Evolutionary conservation across 53 echinoderm and acorn worm genomes (phyloP).

Genomic region (Zoroaster sp.): DNA sequence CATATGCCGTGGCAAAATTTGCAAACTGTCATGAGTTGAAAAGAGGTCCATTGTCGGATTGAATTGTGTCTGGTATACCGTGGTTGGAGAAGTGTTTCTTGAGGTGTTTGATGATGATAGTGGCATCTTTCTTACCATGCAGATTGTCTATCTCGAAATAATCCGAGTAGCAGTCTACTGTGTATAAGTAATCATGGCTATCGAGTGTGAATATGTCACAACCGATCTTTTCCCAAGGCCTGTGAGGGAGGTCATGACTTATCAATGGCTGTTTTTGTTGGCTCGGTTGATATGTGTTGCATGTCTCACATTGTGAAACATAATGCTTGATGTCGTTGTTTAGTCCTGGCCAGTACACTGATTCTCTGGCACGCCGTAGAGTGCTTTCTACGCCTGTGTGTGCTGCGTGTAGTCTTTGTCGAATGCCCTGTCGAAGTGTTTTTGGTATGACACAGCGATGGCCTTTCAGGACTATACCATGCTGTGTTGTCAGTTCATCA

Average conservation of each 20-base stretch:
- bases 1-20: not conserved
- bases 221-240: constrained; percentile 69
- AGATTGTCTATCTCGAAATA: constrained; percentile 36
- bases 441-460: constrained; percentile 55
- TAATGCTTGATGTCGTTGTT: constrained; percentile 30
- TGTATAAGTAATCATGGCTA: constrained; percentile 46
- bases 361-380: constrained; percentile 57
- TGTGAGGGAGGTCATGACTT: constrained; percentile 46
- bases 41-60: constrained; percentile 11
- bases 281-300: not conserved
- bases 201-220: constrained; percentile 8
- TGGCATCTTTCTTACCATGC: constrained; percentile 27
- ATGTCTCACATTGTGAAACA: constrained; percentile 48
- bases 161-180: constrained; percentile 48
- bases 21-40: constrained; percentile 18
- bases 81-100: constrained; percentile 24
- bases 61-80: not conserved
- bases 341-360: constrained; percentile 66
- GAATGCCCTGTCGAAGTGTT: constrained; percentile 48
- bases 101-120: constrained; percentile 1
- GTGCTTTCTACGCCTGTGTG: constrained; percentile 68
- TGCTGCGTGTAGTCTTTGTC: constrained; percentile 58
- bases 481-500: constrained; percentile 20
- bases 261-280: constrained; percentile 41
- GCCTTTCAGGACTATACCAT: constrained; percentile 15